phyloP scores from a whole-genome alignment of 2,113 vertebrate genomes.

The Gobius niger region DNA sequence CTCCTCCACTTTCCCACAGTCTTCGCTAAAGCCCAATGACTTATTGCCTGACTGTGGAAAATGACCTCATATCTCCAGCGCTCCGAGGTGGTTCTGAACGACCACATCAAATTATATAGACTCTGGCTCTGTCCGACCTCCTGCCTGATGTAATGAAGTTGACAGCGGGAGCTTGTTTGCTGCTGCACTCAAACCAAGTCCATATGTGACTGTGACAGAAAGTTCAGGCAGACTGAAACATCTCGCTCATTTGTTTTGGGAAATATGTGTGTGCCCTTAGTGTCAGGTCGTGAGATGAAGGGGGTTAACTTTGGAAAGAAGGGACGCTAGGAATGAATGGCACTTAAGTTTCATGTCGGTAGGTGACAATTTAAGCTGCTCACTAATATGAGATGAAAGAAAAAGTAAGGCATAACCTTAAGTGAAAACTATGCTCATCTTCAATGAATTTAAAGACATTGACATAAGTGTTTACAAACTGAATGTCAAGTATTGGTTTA shows the following conservation, averaged over 20 bases:
- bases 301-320: slow-evolving; percentile 27
- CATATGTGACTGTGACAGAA: slow-evolving; percentile 19
- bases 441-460: no score
- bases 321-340: slow-evolving; percentile 30
- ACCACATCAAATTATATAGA: slow-evolving; percentile 20
- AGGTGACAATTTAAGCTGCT: no score
- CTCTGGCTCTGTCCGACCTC: slow-evolving; percentile 42
- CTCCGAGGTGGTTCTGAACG: slow-evolving; percentile 28
- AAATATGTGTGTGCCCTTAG: slow-evolving; percentile 9
- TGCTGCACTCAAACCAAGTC: slow-evolving; percentile 17
- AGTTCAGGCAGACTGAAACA: slow-evolving; percentile 14
- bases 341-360: no score
- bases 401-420: no score
- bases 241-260: slow-evolving; percentile 24
- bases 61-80: slow-evolving; percentile 46
- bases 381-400: no score
- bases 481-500: no score
- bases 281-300: slow-evolving; percentile 20
- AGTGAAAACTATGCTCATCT: no score
- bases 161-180: slow-evolving; percentile 7
- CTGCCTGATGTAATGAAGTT: slow-evolving; percentile 28
- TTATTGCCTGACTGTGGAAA: slow-evolving; percentile 28
- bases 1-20: slow-evolving; percentile 5
- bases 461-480: no score
- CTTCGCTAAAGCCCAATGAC: slow-evolving; percentile 16